Conservation (phyloP, 2,113 vertebrate species). For the Paradoxurus hermaphroditus region DNA sequence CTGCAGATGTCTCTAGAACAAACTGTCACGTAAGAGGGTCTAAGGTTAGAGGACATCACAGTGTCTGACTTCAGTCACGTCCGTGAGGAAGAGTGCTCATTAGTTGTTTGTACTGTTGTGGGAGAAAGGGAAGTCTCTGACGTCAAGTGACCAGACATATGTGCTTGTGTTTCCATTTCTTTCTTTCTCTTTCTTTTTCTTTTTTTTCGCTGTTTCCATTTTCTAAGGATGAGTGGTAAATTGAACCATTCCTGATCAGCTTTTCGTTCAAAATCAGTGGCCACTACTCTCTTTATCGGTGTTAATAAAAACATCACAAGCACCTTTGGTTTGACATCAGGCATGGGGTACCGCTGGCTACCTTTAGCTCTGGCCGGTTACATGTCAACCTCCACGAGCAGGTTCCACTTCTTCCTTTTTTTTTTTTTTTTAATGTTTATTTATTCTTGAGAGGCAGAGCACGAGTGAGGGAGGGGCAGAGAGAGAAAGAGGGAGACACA, state of each 20-base stretch:
- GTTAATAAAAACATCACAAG: fast-evolving
- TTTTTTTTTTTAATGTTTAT: no score
- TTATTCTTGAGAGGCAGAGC: no score
- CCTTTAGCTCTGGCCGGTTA: background rate
- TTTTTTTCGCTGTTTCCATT: no score
- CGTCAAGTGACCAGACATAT: background rate
- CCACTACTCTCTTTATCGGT: background rate
- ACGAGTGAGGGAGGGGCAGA: no score
- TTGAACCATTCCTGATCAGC: background rate
- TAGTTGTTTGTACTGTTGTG: no score
- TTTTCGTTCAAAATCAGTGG: background rate
- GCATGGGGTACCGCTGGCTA: background rate
- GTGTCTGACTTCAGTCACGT: background rate
- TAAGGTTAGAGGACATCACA: background rate
- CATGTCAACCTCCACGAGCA: fast-evolving
- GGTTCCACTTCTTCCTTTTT: background rate
- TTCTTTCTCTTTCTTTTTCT: no score
- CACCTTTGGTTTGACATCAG: background rate
- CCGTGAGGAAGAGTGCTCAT: background rate
- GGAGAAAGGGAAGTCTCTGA: background rate
- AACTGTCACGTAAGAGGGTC: background rate
- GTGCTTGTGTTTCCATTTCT: background rate
- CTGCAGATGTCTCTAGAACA: background rate
- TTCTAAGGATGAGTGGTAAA: background rate
- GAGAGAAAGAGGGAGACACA: no score